Conservation (phyloP, 2,797 vertebrate species). For the Alfaro cultratus region DNA sequence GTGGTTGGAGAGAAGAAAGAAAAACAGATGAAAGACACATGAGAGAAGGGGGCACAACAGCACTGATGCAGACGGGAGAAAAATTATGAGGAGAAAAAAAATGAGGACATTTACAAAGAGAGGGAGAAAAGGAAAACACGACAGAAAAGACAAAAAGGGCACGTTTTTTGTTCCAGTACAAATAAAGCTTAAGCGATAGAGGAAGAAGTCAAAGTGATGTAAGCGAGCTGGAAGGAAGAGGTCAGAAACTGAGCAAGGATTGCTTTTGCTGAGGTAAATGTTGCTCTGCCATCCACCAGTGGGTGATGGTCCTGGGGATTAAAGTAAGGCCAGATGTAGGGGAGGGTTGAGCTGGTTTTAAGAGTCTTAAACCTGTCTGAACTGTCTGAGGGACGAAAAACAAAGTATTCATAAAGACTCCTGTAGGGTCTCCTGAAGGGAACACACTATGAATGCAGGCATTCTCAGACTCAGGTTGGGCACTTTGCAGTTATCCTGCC, state of each 20-base stretch:
- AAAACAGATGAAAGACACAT: constrained; percentile 56
- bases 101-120: constrained; percentile 35
- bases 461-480: constrained; percentile 41
- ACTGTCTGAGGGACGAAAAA: constrained; percentile 55
- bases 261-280: constrained; percentile 49
- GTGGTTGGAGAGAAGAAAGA: not conserved
- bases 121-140: constrained; percentile 26
- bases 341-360: constrained; percentile 70
- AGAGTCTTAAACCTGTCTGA: constrained; percentile 77
- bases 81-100: constrained; percentile 35
- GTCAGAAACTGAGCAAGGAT: constrained; percentile 35
- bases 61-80: constrained; percentile 37
- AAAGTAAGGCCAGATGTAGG: constrained; percentile 68
- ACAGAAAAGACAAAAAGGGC: constrained; percentile 24
- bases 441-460: constrained; percentile 18
- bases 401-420: constrained; percentile 35
- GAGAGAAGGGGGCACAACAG: constrained; percentile 42
- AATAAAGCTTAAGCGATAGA: constrained; percentile 19
- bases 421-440: not conserved
- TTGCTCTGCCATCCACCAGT: constrained; percentile 43
- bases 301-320: constrained; percentile 57
- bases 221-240: constrained; percentile 38
- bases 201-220: constrained; percentile 38
- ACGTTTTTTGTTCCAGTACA: constrained; percentile 11
- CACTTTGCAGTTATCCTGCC: constrained; percentile 18